Evolutionary conservation across 2,113 vertebrate species (phyloP), one percentile per base, ranked within the genome.

Genomic region (Pseudorasbora parva): DNA sequence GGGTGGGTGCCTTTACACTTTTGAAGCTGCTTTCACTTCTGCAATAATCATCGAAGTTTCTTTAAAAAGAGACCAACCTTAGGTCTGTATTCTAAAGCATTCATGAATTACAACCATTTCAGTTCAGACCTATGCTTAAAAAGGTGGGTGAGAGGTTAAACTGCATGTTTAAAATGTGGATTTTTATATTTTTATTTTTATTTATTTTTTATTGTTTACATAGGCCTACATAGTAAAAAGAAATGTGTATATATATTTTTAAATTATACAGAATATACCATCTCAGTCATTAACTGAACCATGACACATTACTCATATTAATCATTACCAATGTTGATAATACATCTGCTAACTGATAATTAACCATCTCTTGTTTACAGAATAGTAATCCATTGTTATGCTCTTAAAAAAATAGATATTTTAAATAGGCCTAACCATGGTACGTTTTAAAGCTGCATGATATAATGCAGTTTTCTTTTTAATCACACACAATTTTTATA

Each of bases 241-340:
- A 10, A 21, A 15, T 37, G 27, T 17, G 6, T 62, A 27, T 17
- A 54, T 68, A 21, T 21, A 19, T 21, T 21, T 41, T 11, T n/a
- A 21, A 37, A 47, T 45, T 73, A 45, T 14, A 45, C 59, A 49
- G 59, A 51, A 64, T 51, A 51, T 7, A 21, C 49, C 76, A 75
- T 51, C 0, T 47, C 41, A 41, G 10, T n/a, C n/a, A 60, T 78
- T 45, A 23, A 78, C 2, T 23, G 51, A 57, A n/a, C 76, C 8
- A 62, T 25, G 76, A 1, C 27, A 80, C 43, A 19, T 14, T 30
- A 9, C 17, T 66, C 25, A 33, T 66, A 80, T 80, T 51, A 80
- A 80, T 80, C 43, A 80, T 80, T 80, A 51, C 78, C 41, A 79
- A 5, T 80, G 15, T n/a, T n/a, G 78, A 49, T 78, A 62, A 47